Evolutionary conservation across 1,140 invertebrate species (phyloP).

Genomic region (Sweltsa coloradensis): DNA sequence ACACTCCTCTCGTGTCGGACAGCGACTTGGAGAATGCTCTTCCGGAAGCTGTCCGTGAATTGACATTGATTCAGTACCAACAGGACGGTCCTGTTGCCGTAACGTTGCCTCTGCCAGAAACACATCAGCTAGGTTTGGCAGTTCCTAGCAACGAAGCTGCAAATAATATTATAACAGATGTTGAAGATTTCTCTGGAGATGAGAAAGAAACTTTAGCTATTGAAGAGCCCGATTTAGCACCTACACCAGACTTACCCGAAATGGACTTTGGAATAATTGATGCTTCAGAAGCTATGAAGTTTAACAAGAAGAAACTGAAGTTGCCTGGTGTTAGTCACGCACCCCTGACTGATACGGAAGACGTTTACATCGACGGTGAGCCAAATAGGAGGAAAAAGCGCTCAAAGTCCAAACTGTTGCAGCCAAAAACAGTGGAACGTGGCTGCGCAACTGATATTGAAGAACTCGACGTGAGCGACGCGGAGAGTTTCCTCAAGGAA

Average conservation of each 20-base stretch:
- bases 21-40: neutral
- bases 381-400: neutral
- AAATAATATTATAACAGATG: conserved; percentile 30
- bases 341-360: conserved; percentile 37
- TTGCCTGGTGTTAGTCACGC: conserved; percentile 15
- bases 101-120: no score
- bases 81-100: no score
- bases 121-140: no score
- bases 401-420: neutral
- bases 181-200: conserved; percentile 33
- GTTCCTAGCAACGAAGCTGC: no score
- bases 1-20: neutral
- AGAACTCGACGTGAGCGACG: conserved; percentile 36
- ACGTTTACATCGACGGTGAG: conserved; percentile 27
- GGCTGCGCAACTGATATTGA: conserved; percentile 34
- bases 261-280: conserved; percentile 23
- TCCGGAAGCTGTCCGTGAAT: no score
- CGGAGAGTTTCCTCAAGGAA: conserved; percentile 16
- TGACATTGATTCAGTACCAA: no score
- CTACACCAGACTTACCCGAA: conserved; percentile 20
- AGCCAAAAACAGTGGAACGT: no score
- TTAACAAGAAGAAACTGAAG: conserved; percentile 13
- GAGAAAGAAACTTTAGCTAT: conserved; percentile 14
- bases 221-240: neutral
- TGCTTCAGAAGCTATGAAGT: conserved; percentile 17